phyloP scores from a whole-genome alignment of 1,140 invertebrate genomes.

The Asbolus verrucosus region DNA sequence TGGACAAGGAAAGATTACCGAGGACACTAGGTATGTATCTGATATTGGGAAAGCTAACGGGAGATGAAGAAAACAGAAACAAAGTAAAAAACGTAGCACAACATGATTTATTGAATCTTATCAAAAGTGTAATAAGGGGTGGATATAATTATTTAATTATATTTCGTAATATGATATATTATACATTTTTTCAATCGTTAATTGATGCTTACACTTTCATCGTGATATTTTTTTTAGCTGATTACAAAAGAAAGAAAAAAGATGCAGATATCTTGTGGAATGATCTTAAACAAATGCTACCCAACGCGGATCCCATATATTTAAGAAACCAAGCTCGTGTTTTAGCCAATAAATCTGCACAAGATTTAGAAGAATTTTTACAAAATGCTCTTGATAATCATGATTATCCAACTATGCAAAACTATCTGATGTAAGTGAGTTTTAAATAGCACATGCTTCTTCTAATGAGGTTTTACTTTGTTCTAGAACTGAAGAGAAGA shows the following conservation, averaged over 20 bases:
- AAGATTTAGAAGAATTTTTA: slow-evolving; percentile 63
- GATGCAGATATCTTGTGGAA: slow-evolving; percentile 63
- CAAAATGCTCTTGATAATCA: slow-evolving; percentile 63
- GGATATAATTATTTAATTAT: no score
- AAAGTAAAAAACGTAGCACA: no score
- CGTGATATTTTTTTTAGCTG: slow-evolving; percentile 23
- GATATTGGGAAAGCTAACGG: no score
- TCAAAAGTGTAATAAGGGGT: no score
- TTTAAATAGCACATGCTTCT: neutral
- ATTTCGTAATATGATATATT: no score
- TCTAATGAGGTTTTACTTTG: neutral
- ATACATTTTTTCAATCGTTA: no score
- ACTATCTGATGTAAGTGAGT: slow-evolving; percentile 65
- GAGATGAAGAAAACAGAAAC: no score
- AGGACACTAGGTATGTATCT: no score
- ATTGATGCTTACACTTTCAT: no score
- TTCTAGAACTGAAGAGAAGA: slow-evolving; percentile 11
- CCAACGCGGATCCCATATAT: slow-evolving; percentile 69
- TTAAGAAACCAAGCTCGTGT: slow-evolving; percentile 63
- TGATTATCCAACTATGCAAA: slow-evolving; percentile 69
- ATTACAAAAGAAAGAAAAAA: slow-evolving; percentile 39
- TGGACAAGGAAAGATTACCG: no score
- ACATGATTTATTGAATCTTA: no score
- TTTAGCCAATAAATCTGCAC: slow-evolving; percentile 48
- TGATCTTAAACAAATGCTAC: slow-evolving; percentile 62